These are phyloP conservation scores for Thecocarcelia acutangulata DNA, from an alignment of 2,888 invertebrate genomes.

Conservation along the genomic window DNA sequence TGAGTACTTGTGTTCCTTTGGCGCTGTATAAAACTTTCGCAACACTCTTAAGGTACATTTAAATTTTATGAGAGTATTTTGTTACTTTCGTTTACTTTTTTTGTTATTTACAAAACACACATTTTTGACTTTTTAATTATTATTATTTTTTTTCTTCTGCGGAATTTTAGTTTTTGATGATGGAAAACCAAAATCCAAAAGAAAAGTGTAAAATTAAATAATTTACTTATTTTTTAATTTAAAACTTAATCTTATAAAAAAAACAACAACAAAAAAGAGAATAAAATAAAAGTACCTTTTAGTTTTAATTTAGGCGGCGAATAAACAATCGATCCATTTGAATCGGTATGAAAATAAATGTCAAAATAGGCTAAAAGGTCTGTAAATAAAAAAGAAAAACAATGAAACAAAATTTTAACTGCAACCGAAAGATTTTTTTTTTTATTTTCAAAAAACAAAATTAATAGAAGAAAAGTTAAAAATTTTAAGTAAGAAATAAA, in stretches of 20 bases:
- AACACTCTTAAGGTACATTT: conserved; percentile 3
- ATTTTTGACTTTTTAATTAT: background rate
- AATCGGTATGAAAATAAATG: conserved; percentile 89
- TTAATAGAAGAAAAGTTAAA: background rate
- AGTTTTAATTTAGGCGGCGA: conserved; percentile 87
- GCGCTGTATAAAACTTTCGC: background rate
- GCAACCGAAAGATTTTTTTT: conserved; percentile 23
- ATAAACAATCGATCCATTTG: conserved; percentile 85
- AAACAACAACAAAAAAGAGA: background rate
- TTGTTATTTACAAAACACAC: conserved; percentile 10
- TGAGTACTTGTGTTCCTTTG: background rate
- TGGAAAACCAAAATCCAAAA: background rate
- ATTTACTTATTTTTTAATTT: conserved; percentile 12
- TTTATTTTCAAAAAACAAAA: conserved; percentile 11
- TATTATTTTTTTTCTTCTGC: background rate
- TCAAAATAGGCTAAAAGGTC: conserved; percentile 88
- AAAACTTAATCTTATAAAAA: background rate
- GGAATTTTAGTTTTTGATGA: background rate
- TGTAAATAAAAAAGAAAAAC: conserved; percentile 80
- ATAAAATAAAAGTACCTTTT: conserved; percentile 84
- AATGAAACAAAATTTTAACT: conserved; percentile 52
- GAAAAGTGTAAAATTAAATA: background rate
- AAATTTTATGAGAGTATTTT: conserved; percentile 13
- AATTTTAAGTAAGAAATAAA: conserved; percentile 12
- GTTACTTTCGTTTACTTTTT: background rate